Base-by-base conservation (phyloP, 2,113 vertebrate species). In the Oryzias woworae region DNA sequence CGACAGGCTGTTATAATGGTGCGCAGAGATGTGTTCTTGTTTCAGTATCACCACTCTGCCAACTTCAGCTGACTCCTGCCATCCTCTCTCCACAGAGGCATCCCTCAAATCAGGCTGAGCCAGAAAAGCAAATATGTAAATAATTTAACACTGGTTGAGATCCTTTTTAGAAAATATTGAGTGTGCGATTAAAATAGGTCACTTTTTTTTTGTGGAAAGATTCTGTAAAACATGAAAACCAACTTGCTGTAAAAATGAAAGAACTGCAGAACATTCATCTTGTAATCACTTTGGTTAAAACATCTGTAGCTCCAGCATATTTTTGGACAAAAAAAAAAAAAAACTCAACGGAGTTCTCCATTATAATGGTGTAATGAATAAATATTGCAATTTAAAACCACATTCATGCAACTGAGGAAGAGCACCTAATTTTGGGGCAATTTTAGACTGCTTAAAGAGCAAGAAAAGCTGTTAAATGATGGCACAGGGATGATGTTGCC, bases 11-110 rank as follows among this genome's bases (percentile, higher is more conserved):
- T 18, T 3, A 47, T 20, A 18, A 57, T 50, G 41, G 14, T 24
- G 31, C 31, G 20, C 26, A 7, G 3, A 44, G 49, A 26, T 53
- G 50, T 53, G 61, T 20, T 23, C 61, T 62, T 16, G 14, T 62
- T 62, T 62, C 41, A 28, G 45, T 22, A 53, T 16, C 22, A 62
- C 8, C 41, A 53, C 31, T n/a, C 49, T 53, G 63, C 26, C 22
- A 24, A 44, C 13, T 28, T 50, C 10, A 26, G 43, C 36, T 18
- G 22, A 41, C 62, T 50, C 15, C 55, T 57, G 41, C 18, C 64
- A n/a, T 62, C 50, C 45, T 10, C 12, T 41, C 17, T 49, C 43
- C n/a, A 12, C 16, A 17, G 18, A 36, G 41, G n/a, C 45, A 1
- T 67, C 31, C 2, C 15, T 48, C 5, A 47, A 3, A 50, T 79